Percentiles rank a stretch among this genome's conserved stretches.
phyloP scores from a whole-genome alignment of 2,113 vertebrate genomes.

The Platysteira castanea region DNA sequence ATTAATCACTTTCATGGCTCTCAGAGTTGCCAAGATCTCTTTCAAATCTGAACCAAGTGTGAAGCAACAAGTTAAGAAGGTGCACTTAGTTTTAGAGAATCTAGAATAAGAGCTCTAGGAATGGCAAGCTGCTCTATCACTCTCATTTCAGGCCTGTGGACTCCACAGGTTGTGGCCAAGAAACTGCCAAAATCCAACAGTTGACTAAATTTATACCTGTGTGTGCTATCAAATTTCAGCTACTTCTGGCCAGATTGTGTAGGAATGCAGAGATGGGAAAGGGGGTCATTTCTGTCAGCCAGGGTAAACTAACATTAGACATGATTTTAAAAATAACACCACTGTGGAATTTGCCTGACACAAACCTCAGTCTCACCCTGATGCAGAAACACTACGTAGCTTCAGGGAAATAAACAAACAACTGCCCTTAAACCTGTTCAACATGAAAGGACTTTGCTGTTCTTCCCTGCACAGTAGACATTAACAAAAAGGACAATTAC shows the following conservation, averaged over 20 bases:
- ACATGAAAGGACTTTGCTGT: neutral
- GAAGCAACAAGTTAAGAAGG: neutral
- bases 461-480: neutral
- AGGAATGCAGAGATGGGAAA: neutral
- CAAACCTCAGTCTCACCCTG: neutral
- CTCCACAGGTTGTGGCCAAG: neutral
- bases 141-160: neutral
- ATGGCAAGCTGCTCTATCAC: neutral
- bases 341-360: neutral
- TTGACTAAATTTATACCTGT: neutral
- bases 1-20: neutral
- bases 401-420: neutral
- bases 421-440: neutral
- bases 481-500: neutral
- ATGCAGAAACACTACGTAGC: fast-evolving
- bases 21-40: neutral
- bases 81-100: neutral
- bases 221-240: neutral
- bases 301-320: neutral
- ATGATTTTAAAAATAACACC: neutral
- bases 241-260: neutral
- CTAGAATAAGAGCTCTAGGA: neutral
- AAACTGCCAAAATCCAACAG: neutral
- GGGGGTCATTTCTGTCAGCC: neutral
- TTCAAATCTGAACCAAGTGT: neutral